Evolutionary conservation across 2,797 vertebrate genomes (phyloP), one percentile per base, ranked within the genome.

Genomic region (Helicolenus hilgendorfi): DNA sequence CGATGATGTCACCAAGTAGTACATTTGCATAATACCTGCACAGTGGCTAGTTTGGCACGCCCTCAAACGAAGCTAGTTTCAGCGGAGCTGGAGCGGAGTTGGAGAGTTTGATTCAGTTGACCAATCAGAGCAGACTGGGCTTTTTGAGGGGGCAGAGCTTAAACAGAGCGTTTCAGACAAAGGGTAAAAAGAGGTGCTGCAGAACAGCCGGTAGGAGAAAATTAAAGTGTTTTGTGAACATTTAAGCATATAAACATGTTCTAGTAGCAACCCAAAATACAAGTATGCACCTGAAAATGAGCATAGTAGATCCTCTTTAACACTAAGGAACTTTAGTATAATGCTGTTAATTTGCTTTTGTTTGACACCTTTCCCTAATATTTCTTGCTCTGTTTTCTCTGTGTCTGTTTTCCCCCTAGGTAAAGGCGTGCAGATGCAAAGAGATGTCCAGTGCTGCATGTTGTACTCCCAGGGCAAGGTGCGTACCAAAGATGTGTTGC

Each of bases 401-500:
- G 10, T 24, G 2, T 72, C n/a, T 38, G 31, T 20, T 33, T 72
- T 27, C 68, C 55, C 35, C n/a, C 74, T 92, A 98, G 97, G 96
- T 68, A 97, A 97, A 45, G 97, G 97, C 2, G 97, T 98, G 79
- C 97, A 98, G 95, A 98, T 97, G 97, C 97, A 98, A 89, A 95
- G 96, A 78, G 97, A 97, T 70, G 96, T 98, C 82, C 97, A 98
- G 94, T 98, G 97, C 88, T 98, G 97, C 90, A 98, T 98, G 97
- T 91, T 96, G 90, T 98, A 98, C 94, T 98, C 97, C 70, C 95
- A 97, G 72, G 97, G 95, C 75, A 98, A 97, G 90, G 97, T 98
- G 91, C 97, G 97, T 83, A 97, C 97, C 94, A 98, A 98, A 96
- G 97, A 98, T 64, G 96, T 98, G 91, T 81, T 97, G 86, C 97